Conservation (phyloP, 2,888 invertebrate genomes). For the Chaetogeoica ovagalla region DNA sequence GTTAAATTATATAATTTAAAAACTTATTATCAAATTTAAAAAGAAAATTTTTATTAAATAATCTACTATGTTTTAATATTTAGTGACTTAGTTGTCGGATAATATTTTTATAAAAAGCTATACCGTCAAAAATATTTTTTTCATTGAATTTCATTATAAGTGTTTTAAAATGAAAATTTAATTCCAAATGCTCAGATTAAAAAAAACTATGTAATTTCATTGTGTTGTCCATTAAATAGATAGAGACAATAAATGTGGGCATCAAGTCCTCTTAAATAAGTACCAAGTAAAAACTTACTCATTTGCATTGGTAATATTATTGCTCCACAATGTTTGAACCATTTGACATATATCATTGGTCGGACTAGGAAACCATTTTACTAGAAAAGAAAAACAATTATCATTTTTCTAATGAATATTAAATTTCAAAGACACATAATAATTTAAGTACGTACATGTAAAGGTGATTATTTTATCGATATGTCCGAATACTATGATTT, state of each 20-base stretch:
- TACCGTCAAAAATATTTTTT: neutral
- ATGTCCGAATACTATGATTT: slow-evolving; percentile 35
- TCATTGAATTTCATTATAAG: neutral
- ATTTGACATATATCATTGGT: slow-evolving; percentile 17
- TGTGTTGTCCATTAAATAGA: too few species aligned
- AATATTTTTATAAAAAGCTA: too few species aligned
- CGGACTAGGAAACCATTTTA: slow-evolving; percentile 26
- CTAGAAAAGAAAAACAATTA: slow-evolving; percentile 9
- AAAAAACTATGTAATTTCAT: too few species aligned
- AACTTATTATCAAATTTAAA: too few species aligned
- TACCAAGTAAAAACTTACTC: neutral
- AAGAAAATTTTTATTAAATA: too few species aligned
- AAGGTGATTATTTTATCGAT: slow-evolving; percentile 32
- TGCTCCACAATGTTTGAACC: slow-evolving; percentile 13
- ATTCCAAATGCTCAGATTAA: too few species aligned
- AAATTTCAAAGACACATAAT: neutral
- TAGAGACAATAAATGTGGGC: too few species aligned
- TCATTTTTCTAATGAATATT: neutral
- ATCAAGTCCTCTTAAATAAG: neutral
- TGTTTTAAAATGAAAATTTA: too few species aligned
- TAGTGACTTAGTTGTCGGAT: too few species aligned
- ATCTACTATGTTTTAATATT: too few species aligned
- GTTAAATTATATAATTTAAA: too few species aligned
- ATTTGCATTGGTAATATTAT: neutral
- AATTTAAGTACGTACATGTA: slow-evolving; percentile 13